A percentile compares a stretch with the other conserved stretches of the same genome.
Conservation (phyloP, 2,888 invertebrate species). For the Ormyrus pomaceus region DNA sequence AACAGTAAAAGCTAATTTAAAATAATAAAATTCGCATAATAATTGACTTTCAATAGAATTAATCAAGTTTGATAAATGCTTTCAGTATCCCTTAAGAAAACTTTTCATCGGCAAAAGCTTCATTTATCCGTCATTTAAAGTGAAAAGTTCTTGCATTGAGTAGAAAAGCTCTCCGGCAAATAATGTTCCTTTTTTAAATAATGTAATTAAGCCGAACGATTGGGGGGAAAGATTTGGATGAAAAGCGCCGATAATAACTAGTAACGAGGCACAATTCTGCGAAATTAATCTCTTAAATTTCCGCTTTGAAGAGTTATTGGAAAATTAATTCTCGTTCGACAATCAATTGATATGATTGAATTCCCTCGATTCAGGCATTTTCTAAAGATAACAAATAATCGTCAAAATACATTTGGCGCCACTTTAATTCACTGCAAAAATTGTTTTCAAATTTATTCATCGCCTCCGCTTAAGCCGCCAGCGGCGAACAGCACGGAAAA, state of each 20-base stretch:
- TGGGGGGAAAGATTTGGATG: constrained; percentile 3
- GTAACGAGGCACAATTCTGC: constrained; percentile 29
- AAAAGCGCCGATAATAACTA: constrained; percentile 38
- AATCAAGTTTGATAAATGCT: not conserved
- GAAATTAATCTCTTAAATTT: constrained; percentile 41
- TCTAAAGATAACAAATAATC: no score
- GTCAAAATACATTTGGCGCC: no score
- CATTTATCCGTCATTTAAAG: constrained; percentile 17
- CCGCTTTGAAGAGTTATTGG: constrained; percentile 19
- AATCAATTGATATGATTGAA: constrained; percentile 44
- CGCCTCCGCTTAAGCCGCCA: no score
- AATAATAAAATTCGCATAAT: not conserved
- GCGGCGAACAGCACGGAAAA: no score
- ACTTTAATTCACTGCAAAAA: no score
- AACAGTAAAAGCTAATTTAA: no score
- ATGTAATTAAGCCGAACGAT: constrained; percentile 19
- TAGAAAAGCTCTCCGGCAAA: constrained; percentile 14
- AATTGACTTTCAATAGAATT: not conserved
- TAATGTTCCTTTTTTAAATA: constrained; percentile 24
- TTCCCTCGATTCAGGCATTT: not conserved
- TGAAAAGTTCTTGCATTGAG: constrained; percentile 18
- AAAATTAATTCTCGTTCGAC: constrained; percentile 37
- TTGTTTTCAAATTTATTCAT: no score
- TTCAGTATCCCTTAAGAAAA: not conserved
- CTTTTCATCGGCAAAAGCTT: not conserved